A percentile compares a stretch with the other conserved stretches of the same genome.
Evolutionary conservation across 2,797 vertebrate species (phyloP).

Genomic region (Rallus crepitans): DNA sequence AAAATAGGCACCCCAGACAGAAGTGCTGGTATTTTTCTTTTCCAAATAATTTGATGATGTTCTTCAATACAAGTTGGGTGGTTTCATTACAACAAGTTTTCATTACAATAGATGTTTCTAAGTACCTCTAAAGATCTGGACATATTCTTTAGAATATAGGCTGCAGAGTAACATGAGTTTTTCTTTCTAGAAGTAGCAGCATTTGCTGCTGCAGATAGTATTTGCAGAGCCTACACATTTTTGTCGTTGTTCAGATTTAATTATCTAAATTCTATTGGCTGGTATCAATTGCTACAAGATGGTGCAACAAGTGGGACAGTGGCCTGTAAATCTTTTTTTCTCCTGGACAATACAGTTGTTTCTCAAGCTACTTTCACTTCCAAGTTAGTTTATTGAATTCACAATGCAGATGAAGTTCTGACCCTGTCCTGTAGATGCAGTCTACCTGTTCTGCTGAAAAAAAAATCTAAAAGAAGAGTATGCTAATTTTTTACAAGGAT

Average conservation of each 20-base stretch:
- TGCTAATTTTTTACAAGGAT: not conserved
- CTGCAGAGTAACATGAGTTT: not conserved
- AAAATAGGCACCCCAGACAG: not conserved
- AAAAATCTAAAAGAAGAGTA: not conserved
- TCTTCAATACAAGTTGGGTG: not conserved
- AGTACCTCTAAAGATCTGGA: not conserved
- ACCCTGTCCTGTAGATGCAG: not conserved
- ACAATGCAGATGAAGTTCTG: not conserved
- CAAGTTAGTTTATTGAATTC: not conserved
- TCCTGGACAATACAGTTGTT: not conserved
- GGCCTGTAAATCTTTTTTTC: not conserved
- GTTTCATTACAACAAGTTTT: not conserved
- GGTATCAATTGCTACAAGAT: not conserved
- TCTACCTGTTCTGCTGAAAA: not conserved
- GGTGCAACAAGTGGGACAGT: not conserved
- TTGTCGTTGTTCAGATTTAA: not conserved
- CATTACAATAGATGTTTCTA: not conserved
- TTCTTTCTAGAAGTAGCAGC: not conserved
- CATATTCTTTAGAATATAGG: not conserved
- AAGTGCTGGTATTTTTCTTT: not conserved
- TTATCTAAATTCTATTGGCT: not conserved
- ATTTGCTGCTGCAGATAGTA: not conserved
- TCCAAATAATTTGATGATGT: not conserved
- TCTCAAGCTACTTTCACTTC: not conserved
- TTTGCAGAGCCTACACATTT: not conserved